Percentiles rank a stretch among this genome's conserved stretches.
These are phyloP conservation scores for Pseudoips prasinana DNA, from an alignment of 2,888 invertebrate genomes.

Conservation along the genomic window DNA sequence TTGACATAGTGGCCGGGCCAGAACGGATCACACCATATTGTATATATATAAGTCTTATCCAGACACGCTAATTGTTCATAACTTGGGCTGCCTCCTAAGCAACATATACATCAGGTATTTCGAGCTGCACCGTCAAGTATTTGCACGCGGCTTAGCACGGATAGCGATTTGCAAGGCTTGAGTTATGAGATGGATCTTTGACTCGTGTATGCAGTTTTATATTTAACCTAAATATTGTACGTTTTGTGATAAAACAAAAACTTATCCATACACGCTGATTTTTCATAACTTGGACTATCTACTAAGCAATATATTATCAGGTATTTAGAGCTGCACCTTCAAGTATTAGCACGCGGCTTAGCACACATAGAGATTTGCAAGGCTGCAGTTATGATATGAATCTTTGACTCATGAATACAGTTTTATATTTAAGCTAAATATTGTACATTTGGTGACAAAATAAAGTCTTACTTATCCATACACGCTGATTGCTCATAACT, in stretches of 20 bases:
- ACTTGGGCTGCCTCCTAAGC: constrained; percentile 9
- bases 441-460: too few species aligned
- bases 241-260: too few species aligned
- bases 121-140: constrained; percentile 39
- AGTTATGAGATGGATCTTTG: constrained; percentile 33
- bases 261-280: too few species aligned
- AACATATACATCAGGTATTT: constrained; percentile 38
- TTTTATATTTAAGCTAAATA: too few species aligned
- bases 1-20: too few species aligned
- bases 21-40: constrained; percentile 38
- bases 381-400: constrained; percentile 24
- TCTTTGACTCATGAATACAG: too few species aligned
- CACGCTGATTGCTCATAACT: too few species aligned
- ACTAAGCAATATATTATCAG: too few species aligned
- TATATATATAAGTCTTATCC: constrained; percentile 11
- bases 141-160: constrained; percentile 40
- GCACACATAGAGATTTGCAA: constrained; percentile 17
- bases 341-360: constrained; percentile 42
- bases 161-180: constrained; percentile 3
- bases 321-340: constrained; percentile 37
- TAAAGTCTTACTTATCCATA: too few species aligned
- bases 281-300: too few species aligned
- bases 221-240: too few species aligned
- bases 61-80: constrained; percentile 10
- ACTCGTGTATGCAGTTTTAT: too few species aligned